A percentile compares a stretch with the other conserved stretches of the same genome.
These are phyloP conservation scores for Cairina moschata DNA, from an alignment of 2,113 vertebrate genomes.

Conservation along the genomic window DNA sequence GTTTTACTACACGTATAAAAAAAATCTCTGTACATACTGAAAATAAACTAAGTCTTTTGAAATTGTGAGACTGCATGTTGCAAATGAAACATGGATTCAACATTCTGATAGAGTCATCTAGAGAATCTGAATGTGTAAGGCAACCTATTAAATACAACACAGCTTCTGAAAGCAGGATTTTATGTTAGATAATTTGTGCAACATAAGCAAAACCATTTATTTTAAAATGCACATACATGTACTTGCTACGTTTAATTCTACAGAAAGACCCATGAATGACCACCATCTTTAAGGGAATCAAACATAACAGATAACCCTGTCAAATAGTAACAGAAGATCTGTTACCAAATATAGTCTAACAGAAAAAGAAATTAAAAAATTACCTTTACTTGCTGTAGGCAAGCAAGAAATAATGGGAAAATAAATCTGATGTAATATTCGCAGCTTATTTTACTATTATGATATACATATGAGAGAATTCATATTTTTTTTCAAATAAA, in stretches of 20 bases:
- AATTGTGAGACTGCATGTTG: not conserved
- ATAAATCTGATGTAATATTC: not conserved
- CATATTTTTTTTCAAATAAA: not conserved
- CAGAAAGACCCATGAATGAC: not conserved
- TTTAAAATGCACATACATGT: not conserved
- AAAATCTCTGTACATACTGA: not conserved
- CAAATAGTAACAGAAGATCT: not conserved
- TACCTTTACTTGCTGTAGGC: conserved; percentile 36
- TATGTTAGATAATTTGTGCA: not conserved
- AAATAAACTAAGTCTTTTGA: not conserved
- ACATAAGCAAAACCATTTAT: not conserved
- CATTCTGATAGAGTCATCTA: not conserved
- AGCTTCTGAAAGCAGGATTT: not conserved
- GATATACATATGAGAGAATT: not conserved
- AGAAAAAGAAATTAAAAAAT: conserved; percentile 3
- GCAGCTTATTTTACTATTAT: not conserved
- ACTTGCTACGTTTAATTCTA: not conserved
- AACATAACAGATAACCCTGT: not conserved
- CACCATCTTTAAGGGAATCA: not conserved
- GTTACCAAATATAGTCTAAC: not conserved
- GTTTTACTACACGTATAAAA: not conserved
- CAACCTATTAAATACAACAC: not conserved
- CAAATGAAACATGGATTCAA: not conserved
- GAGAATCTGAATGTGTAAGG: not conserved
- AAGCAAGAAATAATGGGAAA: conserved; percentile 43